Percentiles rank a stretch among this genome's conserved stretches.
phyloP scores from a whole-genome alignment of 1,140 invertebrate species.

The Caerostris extrusa region DNA sequence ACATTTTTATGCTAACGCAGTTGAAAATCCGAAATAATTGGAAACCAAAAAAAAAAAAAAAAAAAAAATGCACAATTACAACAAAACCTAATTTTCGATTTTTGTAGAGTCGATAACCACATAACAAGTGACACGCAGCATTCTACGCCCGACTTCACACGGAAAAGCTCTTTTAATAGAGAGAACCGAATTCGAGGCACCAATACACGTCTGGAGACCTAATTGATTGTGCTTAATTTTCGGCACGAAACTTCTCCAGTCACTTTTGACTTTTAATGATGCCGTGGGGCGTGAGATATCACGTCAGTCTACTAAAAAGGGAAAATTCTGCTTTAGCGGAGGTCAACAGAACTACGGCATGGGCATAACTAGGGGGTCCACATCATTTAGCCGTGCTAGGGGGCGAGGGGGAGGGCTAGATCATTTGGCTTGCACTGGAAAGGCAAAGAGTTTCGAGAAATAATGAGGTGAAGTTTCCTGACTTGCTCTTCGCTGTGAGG shows the following conservation, averaged over 20 bases:
- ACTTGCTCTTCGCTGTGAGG: too few species aligned
- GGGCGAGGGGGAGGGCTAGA: neutral
- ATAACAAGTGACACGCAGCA: neutral
- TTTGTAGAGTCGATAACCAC: neutral
- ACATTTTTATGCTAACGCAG: too few species aligned
- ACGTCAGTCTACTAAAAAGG: conserved; percentile 5
- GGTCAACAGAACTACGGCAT: conserved; percentile 48
- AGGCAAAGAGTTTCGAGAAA: conserved; percentile 42
- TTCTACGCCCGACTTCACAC: neutral
- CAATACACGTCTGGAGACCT: neutral
- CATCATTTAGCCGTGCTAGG: conserved; percentile 10
- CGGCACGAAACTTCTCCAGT: conserved; percentile 36
- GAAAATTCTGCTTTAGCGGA: conserved; percentile 8
- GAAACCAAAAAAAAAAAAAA: too few species aligned
- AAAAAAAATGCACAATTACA: too few species aligned
- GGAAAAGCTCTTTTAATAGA: neutral
- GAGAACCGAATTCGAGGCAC: neutral
- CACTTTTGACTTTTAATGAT: conserved; percentile 60
- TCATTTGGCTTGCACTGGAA: neutral
- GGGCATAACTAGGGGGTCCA: conserved; percentile 39
- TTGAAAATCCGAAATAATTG: too few species aligned
- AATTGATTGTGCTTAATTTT: conserved; percentile 51
- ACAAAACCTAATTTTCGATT: neutral
- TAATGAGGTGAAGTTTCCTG: conserved; percentile 46
- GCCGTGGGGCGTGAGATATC: conserved; percentile 9